Evolutionary conservation across 2,113 vertebrate genomes (phyloP).

Genomic region (Oceanites oceanicus): DNA sequence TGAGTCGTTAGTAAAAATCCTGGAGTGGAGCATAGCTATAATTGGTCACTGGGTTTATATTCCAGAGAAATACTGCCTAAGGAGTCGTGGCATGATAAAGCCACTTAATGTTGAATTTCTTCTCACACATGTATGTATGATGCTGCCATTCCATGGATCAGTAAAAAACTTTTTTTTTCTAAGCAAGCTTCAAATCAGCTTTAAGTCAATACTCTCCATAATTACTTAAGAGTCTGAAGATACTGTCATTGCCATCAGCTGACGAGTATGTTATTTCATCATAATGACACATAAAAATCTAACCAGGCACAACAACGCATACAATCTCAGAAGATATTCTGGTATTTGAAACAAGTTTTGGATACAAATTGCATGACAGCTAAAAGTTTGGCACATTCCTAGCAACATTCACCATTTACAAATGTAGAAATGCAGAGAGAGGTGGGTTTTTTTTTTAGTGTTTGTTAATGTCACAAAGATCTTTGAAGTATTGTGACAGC

Average conservation of each 20-base stretch:
- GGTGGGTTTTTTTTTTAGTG: neutral
- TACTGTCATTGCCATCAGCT: neutral
- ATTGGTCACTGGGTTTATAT: neutral
- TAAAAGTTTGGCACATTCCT: neutral
- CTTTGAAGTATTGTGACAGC: constrained; percentile 30
- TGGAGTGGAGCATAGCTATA: neutral
- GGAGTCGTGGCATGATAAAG: neutral
- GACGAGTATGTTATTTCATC: neutral
- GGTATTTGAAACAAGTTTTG: neutral
- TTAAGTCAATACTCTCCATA: neutral
- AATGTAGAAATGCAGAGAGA: neutral
- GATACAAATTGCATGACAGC: neutral
- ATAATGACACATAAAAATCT: neutral
- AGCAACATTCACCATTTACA: neutral
- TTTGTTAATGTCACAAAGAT: neutral
- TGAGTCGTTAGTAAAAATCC: neutral
- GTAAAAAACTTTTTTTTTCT: neutral
- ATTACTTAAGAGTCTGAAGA: neutral
- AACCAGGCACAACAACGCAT: neutral
- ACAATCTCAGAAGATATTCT: neutral
- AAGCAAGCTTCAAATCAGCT: neutral
- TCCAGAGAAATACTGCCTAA: neutral
- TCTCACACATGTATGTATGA: neutral
- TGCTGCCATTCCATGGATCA: neutral
- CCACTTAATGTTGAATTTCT: neutral